phyloP scores from a whole-genome alignment of 30 jellyfish, hydroid and myxozoan species.

The Cassiopea andromeda region DNA sequence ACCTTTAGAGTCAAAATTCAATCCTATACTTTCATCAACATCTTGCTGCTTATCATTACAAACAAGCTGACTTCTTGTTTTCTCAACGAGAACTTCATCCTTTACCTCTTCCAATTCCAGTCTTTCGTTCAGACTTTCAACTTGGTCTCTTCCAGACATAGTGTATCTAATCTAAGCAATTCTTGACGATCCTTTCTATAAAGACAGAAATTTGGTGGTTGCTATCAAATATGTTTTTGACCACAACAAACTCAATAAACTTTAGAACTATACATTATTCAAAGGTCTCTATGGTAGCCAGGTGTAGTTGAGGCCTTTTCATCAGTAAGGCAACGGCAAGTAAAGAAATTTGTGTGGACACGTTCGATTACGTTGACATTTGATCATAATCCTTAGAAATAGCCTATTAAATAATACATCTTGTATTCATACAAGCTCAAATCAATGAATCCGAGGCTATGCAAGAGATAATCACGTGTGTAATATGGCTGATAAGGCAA shows the following conservation, averaged over 20 bases:
- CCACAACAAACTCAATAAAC: background rate
- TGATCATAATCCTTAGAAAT: background rate
- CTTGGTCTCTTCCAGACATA: background rate
- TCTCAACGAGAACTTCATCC: background rate
- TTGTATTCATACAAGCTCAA: background rate
- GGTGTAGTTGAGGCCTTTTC: background rate
- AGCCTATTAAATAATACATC: background rate
- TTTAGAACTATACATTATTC: background rate
- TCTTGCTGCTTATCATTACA: background rate
- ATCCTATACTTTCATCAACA: background rate
- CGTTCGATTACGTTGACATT: background rate
- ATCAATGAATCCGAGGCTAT: background rate
- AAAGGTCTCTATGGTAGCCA: slow-evolving; percentile 12
- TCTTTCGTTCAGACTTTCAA: background rate
- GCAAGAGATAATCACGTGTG: background rate
- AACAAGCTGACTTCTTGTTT: background rate
- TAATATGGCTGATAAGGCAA: slow-evolving; percentile 1
- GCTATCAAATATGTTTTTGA: background rate
- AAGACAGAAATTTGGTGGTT: background rate
- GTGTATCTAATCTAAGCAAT: background rate
- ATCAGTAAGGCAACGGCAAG: background rate
- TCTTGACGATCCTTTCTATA: background rate
- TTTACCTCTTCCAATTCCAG: background rate
- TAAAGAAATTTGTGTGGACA: background rate
- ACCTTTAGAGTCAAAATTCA: background rate